phyloP scores from a whole-genome alignment of 2,888 invertebrate species.

The Meghimatium bilineatum region DNA sequence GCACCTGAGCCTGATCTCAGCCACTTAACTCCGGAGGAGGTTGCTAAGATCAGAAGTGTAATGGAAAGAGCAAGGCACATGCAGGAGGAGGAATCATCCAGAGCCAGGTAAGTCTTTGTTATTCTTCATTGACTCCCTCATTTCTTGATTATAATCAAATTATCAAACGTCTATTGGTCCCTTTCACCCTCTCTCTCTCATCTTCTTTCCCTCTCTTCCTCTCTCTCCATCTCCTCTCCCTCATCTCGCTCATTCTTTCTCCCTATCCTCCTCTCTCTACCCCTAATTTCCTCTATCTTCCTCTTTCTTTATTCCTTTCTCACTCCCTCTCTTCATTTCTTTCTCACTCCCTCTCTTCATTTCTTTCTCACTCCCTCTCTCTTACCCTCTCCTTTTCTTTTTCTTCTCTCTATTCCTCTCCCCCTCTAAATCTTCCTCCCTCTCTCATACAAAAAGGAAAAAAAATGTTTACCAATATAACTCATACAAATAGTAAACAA shows the following conservation, averaged over 20 bases:
- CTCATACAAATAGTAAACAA: too few species aligned
- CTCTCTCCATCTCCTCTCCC: background rate
- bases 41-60: conserved; percentile 82
- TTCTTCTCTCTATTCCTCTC: too few species aligned
- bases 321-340: background rate
- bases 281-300: background rate
- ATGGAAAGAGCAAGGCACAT: conserved; percentile 81
- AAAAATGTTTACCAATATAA: too few species aligned
- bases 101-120: conserved; percentile 66
- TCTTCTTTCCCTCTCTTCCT: too few species aligned
- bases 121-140: too few species aligned
- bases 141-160: too few species aligned
- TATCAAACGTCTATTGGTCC: too few species aligned
- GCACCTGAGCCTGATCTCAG: conserved; percentile 80
- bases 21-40: conserved; percentile 81
- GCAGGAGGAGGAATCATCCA: conserved; percentile 71
- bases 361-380: background rate
- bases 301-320: background rate
- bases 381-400: background rate
- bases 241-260: background rate
- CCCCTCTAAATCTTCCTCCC: too few species aligned
- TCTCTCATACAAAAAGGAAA: too few species aligned
- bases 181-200: too few species aligned
- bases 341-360: background rate
- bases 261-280: too few species aligned